Percentiles rank a stretch among this genome's conserved stretches.
phyloP scores from a whole-genome alignment of 2,797 vertebrate species.

The Vireo griseus region DNA sequence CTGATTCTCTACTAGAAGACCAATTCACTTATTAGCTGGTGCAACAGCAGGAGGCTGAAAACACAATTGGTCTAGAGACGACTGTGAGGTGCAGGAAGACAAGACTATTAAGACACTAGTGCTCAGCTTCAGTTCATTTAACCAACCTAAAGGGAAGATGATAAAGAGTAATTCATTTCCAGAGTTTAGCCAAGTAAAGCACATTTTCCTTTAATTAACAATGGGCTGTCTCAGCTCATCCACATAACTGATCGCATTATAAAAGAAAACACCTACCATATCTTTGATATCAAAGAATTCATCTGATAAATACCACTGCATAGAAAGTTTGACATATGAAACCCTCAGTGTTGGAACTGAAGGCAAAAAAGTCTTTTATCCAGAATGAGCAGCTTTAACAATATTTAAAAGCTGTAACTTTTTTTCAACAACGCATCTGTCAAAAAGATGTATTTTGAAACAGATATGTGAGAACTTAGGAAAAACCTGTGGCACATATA shows the following conservation, averaged over 20 bases:
- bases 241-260: not conserved
- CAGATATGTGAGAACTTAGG: not conserved
- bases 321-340: not conserved
- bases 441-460: not conserved
- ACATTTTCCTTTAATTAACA: not conserved
- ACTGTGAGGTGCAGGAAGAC: not conserved
- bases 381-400: not conserved
- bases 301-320: not conserved
- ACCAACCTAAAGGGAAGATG: not conserved
- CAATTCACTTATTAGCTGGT: not conserved
- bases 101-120: not conserved
- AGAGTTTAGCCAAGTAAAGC: not conserved
- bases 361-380: not conserved
- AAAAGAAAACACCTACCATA: not conserved
- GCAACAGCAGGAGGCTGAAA: not conserved
- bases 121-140: not conserved
- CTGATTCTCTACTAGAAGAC: not conserved
- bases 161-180: not conserved
- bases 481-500: not conserved
- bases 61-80: not conserved
- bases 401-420: not conserved
- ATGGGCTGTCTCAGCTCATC: not conserved
- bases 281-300: not conserved
- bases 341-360: not conserved
- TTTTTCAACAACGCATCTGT: not conserved